Evolutionary conservation across 2,797 vertebrate genomes (phyloP), one percentile per base, ranked within the genome.

Genomic region (Channa striata): DNA sequence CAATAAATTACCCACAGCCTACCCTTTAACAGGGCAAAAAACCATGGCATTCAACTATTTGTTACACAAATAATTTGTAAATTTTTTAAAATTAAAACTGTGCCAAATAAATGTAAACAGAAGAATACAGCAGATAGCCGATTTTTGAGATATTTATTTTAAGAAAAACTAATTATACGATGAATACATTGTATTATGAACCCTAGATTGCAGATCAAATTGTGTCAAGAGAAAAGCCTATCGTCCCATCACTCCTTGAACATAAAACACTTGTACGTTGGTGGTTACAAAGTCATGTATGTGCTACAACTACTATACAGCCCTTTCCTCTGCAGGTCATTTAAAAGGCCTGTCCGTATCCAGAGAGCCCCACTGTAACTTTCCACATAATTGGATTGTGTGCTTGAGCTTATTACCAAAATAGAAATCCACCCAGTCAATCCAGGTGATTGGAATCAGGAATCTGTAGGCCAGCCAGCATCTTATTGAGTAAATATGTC

Each of bases 351-450:
- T 66, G 36, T 63, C 4, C 33, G 33, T 50, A 64, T 81, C 66
- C 50, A 63, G 33, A 76, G 56, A 78, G 78, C 66, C 64, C 75
- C 57, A 63, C 72, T 43, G 74, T 87, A 81, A 87, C 89, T 78
- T n/a, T 82, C 70, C 50, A 37, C 71, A 78, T 91, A 92, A 93
- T 89, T 91, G 88, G 89, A 93, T 92, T 94, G 91, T 77, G 89
- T 72, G 74, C 82, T 88, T 81, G 86, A 92, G 89, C 89, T 78
- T 87, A 88, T 87, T 88, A 92, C 87, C 78, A 78, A 91, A 93
- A 92, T 86, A 93, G 90, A 89, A 89, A 85, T 68, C 61, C 56
- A 72, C 66, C 50, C 58, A 74, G 75, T 66, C 84, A 80, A 68
- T 85, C 70, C 83, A 89, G 81, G 83, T 87, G 90, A 92, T 84